Conservation (phyloP, 1,140 invertebrate genomes). For the Solen grandis region DNA sequence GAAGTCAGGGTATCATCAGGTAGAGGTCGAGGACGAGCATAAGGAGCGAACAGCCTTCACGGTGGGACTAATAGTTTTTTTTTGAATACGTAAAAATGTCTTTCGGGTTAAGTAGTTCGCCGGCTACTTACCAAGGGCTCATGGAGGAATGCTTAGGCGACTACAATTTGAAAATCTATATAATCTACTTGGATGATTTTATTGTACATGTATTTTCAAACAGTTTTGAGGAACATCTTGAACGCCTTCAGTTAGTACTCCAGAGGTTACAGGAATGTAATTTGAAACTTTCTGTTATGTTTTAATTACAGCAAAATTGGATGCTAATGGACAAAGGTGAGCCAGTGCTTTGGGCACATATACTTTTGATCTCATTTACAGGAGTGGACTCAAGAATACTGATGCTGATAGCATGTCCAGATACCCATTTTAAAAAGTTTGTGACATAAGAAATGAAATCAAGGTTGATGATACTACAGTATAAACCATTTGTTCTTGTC, state of each 20-base stretch:
- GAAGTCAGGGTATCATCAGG: conserved; percentile 11
- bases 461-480: conserved; percentile 7
- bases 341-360: background rate
- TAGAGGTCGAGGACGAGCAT: background rate
- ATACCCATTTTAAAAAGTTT: conserved; percentile 9
- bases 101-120: background rate
- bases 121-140: background rate
- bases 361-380: conserved; percentile 28
- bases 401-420: conserved; percentile 16
- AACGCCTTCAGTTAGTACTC: too few relatives aligned
- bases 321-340: conserved; percentile 27
- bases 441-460: background rate
- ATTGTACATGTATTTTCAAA: background rate
- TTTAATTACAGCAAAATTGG: conserved; percentile 11
- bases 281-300: conserved; percentile 9
- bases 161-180: background rate
- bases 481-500: too few relatives aligned
- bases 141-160: background rate
- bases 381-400: conserved; percentile 8
- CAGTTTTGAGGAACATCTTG: conserved; percentile 3
- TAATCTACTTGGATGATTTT: background rate
- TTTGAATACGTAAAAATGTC: background rate
- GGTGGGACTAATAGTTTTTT: background rate
- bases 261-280: too few relatives aligned
- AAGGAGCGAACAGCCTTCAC: conserved; percentile 1